Evolutionary conservation across 2,888 invertebrate genomes (phyloP).

Genomic region (Rhyacophila evoluta): DNA sequence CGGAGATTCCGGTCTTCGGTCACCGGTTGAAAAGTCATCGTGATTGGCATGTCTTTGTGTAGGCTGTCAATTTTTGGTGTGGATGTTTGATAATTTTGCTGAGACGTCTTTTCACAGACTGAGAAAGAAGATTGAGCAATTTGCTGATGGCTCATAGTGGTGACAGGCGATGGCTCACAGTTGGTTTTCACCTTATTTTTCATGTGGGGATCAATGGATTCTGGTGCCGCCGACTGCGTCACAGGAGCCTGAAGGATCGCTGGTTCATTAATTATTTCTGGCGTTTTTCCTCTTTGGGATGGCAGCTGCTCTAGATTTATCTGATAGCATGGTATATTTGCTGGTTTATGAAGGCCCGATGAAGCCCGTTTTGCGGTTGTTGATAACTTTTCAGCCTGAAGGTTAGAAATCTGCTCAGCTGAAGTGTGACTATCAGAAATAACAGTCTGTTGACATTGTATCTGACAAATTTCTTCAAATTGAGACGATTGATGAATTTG

Average conservation of each 20-base stretch:
- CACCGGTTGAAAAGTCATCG: conserved; percentile 76
- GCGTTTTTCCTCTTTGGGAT: conserved; percentile 71
- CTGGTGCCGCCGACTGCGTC: conserved; percentile 62
- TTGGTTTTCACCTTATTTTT: conserved; percentile 56
- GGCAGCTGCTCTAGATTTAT: conserved; percentile 72
- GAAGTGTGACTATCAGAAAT: not conserved
- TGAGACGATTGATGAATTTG: conserved; percentile 29
- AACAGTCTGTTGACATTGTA: conserved; percentile 57
- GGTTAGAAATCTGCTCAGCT: not conserved
- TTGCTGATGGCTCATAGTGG: not conserved
- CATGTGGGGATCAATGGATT: conserved; percentile 61
- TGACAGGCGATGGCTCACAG: not conserved
- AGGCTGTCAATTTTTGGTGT: conserved; percentile 61
- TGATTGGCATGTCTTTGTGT: conserved; percentile 68
- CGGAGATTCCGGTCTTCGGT: conserved; percentile 69
- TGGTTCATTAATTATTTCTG: conserved; percentile 67
- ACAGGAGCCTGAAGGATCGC: conserved; percentile 64
- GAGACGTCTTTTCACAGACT: conserved; percentile 42
- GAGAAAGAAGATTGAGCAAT: not conserved
- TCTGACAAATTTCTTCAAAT: conserved; percentile 31
- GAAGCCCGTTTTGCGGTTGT: conserved; percentile 63
- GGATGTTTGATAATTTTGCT: conserved; percentile 57
- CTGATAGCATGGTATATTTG: conserved; percentile 75
- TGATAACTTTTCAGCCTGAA: conserved; percentile 59
- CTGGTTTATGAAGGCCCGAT: conserved; percentile 73